Evolutionary conservation across 30 jellyfish, hydroid and myxozoan species (phyloP).

Genomic region (Mastigias papua): DNA sequence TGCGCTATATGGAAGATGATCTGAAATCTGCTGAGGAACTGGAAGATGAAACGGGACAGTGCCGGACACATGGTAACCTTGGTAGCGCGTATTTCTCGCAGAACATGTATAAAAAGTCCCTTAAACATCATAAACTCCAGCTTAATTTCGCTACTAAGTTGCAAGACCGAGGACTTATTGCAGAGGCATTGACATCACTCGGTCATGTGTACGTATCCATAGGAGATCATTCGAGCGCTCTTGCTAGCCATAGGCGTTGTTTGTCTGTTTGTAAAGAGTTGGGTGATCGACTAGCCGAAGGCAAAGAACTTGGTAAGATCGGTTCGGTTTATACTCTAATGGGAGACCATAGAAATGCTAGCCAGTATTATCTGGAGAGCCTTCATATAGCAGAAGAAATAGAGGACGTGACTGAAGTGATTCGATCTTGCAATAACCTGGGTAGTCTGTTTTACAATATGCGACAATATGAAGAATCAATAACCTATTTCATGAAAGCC

Average conservation of each 20-base stretch:
- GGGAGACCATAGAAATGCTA: slow-evolving; percentile 91
- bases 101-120: slow-evolving; percentile 82
- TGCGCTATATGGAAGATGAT: slow-evolving; percentile 96
- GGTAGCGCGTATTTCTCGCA: slow-evolving; percentile 92
- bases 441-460: slow-evolving; percentile 86
- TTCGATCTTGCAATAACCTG: slow-evolving; percentile 68
- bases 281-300: slow-evolving; percentile 77
- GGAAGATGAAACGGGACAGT: slow-evolving; percentile 78
- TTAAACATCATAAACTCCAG: slow-evolving; percentile 84
- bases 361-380: slow-evolving; percentile 77
- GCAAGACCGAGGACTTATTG: slow-evolving; percentile 64
- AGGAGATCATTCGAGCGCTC: slow-evolving; percentile 85
- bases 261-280: slow-evolving; percentile 75
- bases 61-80: slow-evolving; percentile 97
- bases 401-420: slow-evolving; percentile 51
- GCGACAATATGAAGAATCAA: slow-evolving; percentile 76
- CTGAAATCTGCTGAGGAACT: slow-evolving; percentile 81
- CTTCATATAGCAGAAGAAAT: slow-evolving; percentile 70
- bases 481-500: slow-evolving; percentile 75
- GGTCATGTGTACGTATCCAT: slow-evolving; percentile 94
- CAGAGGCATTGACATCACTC: slow-evolving; percentile 89
- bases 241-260: slow-evolving; percentile 91
- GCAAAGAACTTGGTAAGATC: slow-evolving; percentile 90
- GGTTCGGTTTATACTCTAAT: slow-evolving; percentile 88
- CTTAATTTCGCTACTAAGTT: slow-evolving; percentile 69